These are phyloP conservation scores for Oncorhynchus gorbuscha DNA, from an alignment of 2,113 vertebrate species.

Conservation along the genomic window DNA sequence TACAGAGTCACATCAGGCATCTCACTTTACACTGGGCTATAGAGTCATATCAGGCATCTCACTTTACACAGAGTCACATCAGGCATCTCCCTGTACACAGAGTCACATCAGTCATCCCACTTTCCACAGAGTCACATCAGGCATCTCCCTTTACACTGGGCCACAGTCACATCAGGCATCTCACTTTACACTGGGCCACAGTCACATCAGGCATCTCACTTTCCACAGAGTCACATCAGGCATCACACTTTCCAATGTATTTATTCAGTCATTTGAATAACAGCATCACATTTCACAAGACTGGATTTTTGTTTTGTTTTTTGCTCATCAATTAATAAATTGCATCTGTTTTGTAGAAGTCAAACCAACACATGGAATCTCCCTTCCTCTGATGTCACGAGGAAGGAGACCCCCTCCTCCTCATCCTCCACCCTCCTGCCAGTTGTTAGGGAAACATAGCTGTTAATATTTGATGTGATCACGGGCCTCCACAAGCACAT, in stretches of 20 bases:
- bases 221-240: slow-evolving; percentile 16
- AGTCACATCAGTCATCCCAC: too few relatives aligned
- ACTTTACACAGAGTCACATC: too few relatives aligned
- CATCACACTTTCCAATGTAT: slow-evolving; percentile 41
- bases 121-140: too few relatives aligned
- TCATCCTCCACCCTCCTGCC: slow-evolving; percentile 77
- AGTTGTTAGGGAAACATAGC: slow-evolving; percentile 77
- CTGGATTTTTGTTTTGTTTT: slow-evolving; percentile 23
- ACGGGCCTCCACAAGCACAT: slow-evolving; percentile 93
- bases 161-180: too few relatives aligned
- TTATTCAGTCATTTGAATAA: slow-evolving; percentile 64
- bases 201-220: background rate
- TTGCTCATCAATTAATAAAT: slow-evolving; percentile 34
- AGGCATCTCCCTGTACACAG: too few relatives aligned
- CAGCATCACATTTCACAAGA: slow-evolving; percentile 25
- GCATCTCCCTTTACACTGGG: too few relatives aligned
- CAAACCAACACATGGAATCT: background rate
- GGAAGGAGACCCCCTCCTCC: slow-evolving; percentile 59
- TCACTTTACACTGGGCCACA: slow-evolving; percentile 18
- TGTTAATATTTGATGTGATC: slow-evolving; percentile 94
- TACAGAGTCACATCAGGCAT: too few relatives aligned
- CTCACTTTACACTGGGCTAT: too few relatives aligned
- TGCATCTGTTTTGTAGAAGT: slow-evolving; percentile 8
- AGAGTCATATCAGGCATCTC: too few relatives aligned
- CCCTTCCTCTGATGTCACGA: too few relatives aligned